These are phyloP conservation scores for Coregonus suidteri DNA, from an alignment of 2,797 vertebrate genomes.

Conservation along the genomic window DNA sequence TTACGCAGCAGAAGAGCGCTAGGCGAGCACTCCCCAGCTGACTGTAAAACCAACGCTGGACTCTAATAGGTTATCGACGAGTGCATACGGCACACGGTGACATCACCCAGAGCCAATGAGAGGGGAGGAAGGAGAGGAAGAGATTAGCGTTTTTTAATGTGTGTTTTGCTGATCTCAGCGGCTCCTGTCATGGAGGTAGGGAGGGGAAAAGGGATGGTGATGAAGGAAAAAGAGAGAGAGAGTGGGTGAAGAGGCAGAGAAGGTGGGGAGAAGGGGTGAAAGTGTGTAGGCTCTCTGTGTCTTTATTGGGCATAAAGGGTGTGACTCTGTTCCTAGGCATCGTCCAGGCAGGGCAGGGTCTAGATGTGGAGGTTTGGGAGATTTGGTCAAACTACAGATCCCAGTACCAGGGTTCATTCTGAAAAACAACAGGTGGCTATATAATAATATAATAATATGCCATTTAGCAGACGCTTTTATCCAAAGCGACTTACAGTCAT, in stretches of 20 bases:
- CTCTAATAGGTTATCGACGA: conserved; percentile 78
- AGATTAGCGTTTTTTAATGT: conserved; percentile 62
- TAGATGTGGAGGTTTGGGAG: not conserved
- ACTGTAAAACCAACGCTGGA: conserved; percentile 67
- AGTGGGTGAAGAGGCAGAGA: conserved; percentile 24
- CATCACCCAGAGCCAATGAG: conserved; percentile 75
- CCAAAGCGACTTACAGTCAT: too few species aligned
- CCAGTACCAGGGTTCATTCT: not conserved
- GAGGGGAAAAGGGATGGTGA: conserved; percentile 34
- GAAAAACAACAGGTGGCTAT: not conserved
- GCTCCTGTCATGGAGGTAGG: conserved; percentile 44
- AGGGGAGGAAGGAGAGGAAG: conserved; percentile 42
- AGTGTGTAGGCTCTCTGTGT: not conserved
- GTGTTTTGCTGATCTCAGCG: conserved; percentile 74
- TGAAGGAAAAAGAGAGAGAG: conserved; percentile 36
- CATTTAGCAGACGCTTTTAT: too few species aligned
- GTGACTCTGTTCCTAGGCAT: not conserved
- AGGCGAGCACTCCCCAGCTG: conserved; percentile 51
- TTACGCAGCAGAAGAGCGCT: conserved; percentile 57
- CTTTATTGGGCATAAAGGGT: not conserved
- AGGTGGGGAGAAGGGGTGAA: conserved; percentile 21
- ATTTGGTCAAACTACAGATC: not conserved
- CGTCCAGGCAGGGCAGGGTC: not conserved
- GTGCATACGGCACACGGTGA: conserved; percentile 67
- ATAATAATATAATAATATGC: too few species aligned